phyloP scores from a whole-genome alignment of 2,888 invertebrate species.

The Marasmarcha lunaedactyla region DNA sequence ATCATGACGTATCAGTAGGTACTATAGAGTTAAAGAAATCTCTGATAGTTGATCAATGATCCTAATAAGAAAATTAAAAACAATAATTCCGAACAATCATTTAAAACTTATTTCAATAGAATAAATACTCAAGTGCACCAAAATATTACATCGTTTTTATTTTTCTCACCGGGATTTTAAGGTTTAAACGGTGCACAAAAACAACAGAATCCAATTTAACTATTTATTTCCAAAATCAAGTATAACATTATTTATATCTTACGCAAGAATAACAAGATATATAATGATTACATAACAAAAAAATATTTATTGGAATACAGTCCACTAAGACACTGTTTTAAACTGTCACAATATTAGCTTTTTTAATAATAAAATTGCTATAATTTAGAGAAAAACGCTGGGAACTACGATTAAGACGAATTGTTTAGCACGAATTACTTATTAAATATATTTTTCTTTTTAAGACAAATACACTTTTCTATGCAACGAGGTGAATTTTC shows the following conservation, averaged over 20 bases:
- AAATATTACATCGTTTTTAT: background rate
- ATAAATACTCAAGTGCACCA: background rate
- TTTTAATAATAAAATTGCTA: too few relatives aligned
- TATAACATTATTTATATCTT: slow-evolving; percentile 5
- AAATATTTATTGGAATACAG: background rate
- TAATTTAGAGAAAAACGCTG: too few relatives aligned
- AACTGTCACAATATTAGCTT: too few relatives aligned
- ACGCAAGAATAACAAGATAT: slow-evolving; percentile 27
- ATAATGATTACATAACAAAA: background rate
- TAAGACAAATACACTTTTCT: too few relatives aligned
- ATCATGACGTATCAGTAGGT: too few relatives aligned
- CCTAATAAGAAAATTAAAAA: slow-evolving; percentile 7
- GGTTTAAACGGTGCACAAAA: slow-evolving; percentile 12
- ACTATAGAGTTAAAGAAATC: too few relatives aligned
- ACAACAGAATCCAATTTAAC: slow-evolving; percentile 13
- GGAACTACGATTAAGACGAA: too few relatives aligned
- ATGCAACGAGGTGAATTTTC: too few relatives aligned
- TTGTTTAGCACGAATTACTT: too few relatives aligned
- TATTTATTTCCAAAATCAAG: background rate
- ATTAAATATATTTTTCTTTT: too few relatives aligned
- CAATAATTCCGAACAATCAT: background rate
- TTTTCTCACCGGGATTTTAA: background rate
- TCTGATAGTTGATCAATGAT: too few relatives aligned
- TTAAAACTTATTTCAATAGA: background rate
- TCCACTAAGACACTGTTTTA: background rate